Base-by-base conservation (phyloP, 1,140 invertebrate species). In the Thaumatotibia leucotreta region DNA sequence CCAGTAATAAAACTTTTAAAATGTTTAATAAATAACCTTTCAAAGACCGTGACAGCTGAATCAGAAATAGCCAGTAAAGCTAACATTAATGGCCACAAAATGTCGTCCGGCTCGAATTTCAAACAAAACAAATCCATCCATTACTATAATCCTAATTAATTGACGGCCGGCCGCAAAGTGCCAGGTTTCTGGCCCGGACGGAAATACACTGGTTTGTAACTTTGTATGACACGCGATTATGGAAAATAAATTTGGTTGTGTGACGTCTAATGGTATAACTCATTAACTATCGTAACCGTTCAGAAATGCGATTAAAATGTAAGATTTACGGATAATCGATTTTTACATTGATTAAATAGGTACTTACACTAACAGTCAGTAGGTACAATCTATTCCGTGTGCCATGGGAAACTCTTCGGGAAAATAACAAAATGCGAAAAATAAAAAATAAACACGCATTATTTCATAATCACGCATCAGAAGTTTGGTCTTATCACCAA, bases 91-190 rank as follows among this genome's bases (percentile, higher is more conserved):
- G 9, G 2, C 33, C 10, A 58, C 11, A 58, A 24, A 58, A 58
- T 58, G 52, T 58, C 52, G 52, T 58, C n/a, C 52, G 52, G 10
- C 8, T 58, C 52, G n/a, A 58, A 58, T 58, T 58, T 58, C 52
- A 58, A 58, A 58, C 24, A 58, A 58, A 27, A 58, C 52, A 27
- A 27, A 58, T 14, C 10, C 11, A n/a, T 54, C 50, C 52, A 58
- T 58, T 58, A 58, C 23, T 20, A n/a, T 58, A 58, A 58, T 58
- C 52, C 52, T 58, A 58, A 58, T 58, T 27, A 58, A 58, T 58
- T 58, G 20, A 27, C 50, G 39, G 17, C 39, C 50, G 39, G 17
- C 39, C 39, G 17, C 39, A 45, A 45, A 45, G 39, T 17, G 39
- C 39, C 6, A 8, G 11, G 39, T 20, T 45, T 17, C 35, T 14